Percentiles rank a stretch among this genome's conserved stretches.
Evolutionary conservation across 2,888 invertebrate genomes (phyloP).

Genomic region (Epinotia ramella): DNA sequence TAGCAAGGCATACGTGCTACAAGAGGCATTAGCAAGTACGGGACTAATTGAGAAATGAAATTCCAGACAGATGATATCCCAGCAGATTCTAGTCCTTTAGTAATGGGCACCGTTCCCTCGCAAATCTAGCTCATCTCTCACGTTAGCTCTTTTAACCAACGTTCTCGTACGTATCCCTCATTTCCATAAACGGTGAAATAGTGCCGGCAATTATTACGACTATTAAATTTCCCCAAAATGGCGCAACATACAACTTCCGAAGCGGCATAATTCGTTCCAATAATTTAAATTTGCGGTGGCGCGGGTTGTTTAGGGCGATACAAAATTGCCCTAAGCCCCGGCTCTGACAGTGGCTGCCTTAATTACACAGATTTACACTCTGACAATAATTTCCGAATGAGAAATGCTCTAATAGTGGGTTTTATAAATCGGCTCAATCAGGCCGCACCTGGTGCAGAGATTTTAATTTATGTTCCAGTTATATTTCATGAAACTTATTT

Average conservation of each 20-base stretch:
- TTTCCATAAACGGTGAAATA: constrained; percentile 21
- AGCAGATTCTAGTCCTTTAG: neutral
- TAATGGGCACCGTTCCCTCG: neutral
- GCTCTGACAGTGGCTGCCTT: constrained; percentile 48
- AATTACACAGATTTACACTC: constrained; percentile 50
- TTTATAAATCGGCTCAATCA: constrained; percentile 23
- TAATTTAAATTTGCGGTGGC: constrained; percentile 63
- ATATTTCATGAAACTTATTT: neutral
- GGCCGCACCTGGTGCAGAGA: constrained; percentile 10
- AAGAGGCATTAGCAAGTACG: neutral
- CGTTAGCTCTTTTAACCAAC: neutral
- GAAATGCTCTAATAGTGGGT: constrained; percentile 27
- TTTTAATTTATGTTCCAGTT: neutral
- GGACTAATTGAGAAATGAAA: no score
- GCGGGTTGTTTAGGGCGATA: constrained; percentile 54
- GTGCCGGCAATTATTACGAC: constrained; percentile 24
- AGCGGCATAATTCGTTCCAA: constrained; percentile 50
- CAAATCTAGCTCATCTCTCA: neutral
- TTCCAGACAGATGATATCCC: no score
- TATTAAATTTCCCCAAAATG: constrained; percentile 25
- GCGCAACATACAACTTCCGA: constrained; percentile 23
- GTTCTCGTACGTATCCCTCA: neutral
- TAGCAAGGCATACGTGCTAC: neutral
- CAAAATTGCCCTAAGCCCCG: constrained; percentile 54
- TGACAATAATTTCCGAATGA: constrained; percentile 41